Evolutionary conservation across 2,888 invertebrate species (phyloP), one percentile per base, ranked within the genome.

Genomic region (Lissocephala sabroskyi): DNA sequence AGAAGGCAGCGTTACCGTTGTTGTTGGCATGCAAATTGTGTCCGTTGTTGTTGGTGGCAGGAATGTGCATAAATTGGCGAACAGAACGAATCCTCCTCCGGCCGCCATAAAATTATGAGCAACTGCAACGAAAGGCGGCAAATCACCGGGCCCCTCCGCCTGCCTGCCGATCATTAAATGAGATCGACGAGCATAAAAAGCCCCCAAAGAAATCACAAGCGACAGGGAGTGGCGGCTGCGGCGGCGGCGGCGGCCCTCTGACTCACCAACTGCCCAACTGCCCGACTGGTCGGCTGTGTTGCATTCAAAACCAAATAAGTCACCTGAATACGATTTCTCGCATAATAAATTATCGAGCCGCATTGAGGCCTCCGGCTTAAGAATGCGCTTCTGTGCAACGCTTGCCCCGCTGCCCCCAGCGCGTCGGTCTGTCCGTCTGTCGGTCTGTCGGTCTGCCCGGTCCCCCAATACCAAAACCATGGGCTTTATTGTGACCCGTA

Each of bases 321-420:
- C 80, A 80, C 79, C 62, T 81, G 74, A 71, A 78, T 61, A 66
- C 73, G 70, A 81, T 81, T 81, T 80, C 81, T 79, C 79, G 80
- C 79, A 76, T 80, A 79, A 81, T 81, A 81, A 81, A 81, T 81
- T 80, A 81, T 79, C 35, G 13, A 35, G 16, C 35, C 35, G 35
- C 35, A 35, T 16, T 6, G 35, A 33, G 14, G 1, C 33, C 33
- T 13, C 13, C 10, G 9, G 14, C 17, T 35, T 35, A 17, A 17
- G 35, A 35, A 35, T 71, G 70, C 76, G 70, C 70, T 71, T 76
- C 70, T 71, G 70, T 71, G 73, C 70, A 76, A 65, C 73, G 59
- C 65, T 51, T n/a, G n/a, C 52, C 49, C 40, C 46, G 42, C 11
- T 32, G 30, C 13, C 11, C 13, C 30, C 30, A 32, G 13, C n/a